Evolutionary conservation across 2,113 vertebrate genomes (phyloP).

Genomic region (Microtus pennsylvanicus): DNA sequence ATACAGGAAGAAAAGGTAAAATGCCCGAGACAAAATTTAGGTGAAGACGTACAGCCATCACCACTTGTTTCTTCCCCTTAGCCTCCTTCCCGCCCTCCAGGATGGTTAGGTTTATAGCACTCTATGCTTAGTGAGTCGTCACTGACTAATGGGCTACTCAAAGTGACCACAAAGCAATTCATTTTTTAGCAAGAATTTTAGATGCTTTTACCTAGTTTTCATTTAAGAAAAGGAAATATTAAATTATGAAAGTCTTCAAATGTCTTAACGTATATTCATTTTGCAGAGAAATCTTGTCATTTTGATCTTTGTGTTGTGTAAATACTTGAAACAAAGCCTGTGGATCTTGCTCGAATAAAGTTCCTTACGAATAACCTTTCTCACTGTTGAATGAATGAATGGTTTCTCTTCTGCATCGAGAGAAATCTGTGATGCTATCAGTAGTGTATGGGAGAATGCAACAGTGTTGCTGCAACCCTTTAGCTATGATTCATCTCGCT

Average conservation of each 20-base stretch:
- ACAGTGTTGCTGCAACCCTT: constrained; percentile 42
- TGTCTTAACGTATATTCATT: neutral
- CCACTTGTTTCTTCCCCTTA: neutral
- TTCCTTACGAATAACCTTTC: neutral
- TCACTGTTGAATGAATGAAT: neutral
- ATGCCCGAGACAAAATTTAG: neutral
- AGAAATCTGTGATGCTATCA: constrained; percentile 32
- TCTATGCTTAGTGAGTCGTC: neutral
- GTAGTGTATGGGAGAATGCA: neutral
- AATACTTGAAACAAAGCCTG: constrained; percentile 38
- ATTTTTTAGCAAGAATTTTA: neutral
- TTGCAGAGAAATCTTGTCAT: neutral
- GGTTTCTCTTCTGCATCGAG: constrained; percentile 43
- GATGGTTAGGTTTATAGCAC: neutral
- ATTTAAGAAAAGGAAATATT: neutral
- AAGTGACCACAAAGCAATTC: neutral
- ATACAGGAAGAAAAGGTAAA: neutral
- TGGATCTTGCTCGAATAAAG: neutral
- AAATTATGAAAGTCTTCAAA: neutral
- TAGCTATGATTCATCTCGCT: constrained; percentile 69
- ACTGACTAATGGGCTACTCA: neutral
- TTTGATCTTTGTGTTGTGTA: neutral
- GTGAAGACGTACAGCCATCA: neutral
- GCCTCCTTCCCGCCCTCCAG: neutral
- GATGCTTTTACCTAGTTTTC: neutral